phyloP scores from a whole-genome alignment of 2,113 vertebrate genomes.

The Grantiella picta region DNA sequence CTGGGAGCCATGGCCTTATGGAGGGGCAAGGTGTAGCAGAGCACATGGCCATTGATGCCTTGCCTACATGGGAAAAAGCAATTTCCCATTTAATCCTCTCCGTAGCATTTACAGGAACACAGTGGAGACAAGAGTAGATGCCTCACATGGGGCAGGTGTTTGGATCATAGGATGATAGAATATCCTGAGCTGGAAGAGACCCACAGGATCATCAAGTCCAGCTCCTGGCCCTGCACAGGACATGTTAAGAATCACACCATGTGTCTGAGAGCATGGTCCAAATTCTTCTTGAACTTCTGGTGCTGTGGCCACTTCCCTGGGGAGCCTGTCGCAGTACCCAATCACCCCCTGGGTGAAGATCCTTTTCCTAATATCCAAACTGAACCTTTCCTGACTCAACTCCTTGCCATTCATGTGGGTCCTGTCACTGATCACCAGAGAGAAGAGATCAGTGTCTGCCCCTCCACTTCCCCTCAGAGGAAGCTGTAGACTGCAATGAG shows the following conservation, averaged over 20 bases:
- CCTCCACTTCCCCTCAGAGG: not conserved
- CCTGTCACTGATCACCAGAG: not conserved
- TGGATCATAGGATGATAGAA: not conserved
- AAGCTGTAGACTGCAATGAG: not conserved
- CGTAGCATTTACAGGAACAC: accelerated
- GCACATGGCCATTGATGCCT: not conserved
- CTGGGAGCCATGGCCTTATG: not conserved
- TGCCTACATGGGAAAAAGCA: not conserved
- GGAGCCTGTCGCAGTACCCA: not conserved
- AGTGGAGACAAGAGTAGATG: not conserved
- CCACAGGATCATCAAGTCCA: not conserved
- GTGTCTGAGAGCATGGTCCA: not conserved
- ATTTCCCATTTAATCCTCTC: not conserved
- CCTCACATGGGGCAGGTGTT: not conserved
- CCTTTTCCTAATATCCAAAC: not conserved
- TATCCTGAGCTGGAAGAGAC: not conserved
- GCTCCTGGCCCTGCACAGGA: not conserved
- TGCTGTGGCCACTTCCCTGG: not conserved
- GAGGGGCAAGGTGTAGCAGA: not conserved
- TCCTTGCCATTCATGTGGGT: not conserved
- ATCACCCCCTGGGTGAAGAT: accelerated
- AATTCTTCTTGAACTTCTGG: not conserved
- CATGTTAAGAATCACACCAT: not conserved
- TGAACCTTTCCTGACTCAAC: not conserved
- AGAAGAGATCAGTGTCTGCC: not conserved